A percentile compares a stretch with the other conserved stretches of the same genome.
Evolutionary conservation across 2,113 vertebrate species (phyloP).

Genomic region (Alexandromys fortis): DNA sequence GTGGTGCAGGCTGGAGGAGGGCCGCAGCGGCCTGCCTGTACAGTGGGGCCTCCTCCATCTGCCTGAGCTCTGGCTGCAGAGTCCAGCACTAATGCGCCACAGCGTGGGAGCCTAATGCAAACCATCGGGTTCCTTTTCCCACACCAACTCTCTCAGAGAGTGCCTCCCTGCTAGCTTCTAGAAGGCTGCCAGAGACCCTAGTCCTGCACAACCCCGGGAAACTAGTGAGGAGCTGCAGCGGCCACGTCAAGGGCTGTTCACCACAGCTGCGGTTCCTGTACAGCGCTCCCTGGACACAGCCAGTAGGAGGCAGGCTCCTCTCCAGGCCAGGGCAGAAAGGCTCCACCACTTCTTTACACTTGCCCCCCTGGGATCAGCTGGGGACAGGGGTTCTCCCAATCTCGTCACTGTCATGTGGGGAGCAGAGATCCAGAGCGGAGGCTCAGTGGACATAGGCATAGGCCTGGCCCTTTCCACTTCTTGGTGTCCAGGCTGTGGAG

Average conservation of each 20-base stretch:
- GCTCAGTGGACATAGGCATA: not conserved
- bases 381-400: not conserved
- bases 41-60: not conserved
- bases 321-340: not conserved
- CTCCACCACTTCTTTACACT: too few relatives aligned
- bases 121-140: constrained; percentile 41
- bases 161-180: not conserved
- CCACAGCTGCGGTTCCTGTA: too few relatives aligned
- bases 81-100: constrained; percentile 39
- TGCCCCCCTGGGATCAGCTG: not conserved
- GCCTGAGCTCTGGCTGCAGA: not conserved
- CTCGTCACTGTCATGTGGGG: not conserved
- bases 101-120: constrained; percentile 55
- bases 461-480: not conserved
- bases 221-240: not conserved
- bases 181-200: not conserved
- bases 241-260: not conserved
- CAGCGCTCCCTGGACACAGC: not conserved
- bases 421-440: not conserved
- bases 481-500: not conserved
- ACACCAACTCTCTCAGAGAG: not conserved
- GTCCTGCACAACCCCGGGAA: not conserved
- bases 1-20: not conserved
- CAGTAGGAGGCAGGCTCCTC: not conserved
- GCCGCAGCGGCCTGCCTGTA: not conserved